Conservation (phyloP, 2,113 vertebrate genomes). For the Oreochromis spilurus region DNA sequence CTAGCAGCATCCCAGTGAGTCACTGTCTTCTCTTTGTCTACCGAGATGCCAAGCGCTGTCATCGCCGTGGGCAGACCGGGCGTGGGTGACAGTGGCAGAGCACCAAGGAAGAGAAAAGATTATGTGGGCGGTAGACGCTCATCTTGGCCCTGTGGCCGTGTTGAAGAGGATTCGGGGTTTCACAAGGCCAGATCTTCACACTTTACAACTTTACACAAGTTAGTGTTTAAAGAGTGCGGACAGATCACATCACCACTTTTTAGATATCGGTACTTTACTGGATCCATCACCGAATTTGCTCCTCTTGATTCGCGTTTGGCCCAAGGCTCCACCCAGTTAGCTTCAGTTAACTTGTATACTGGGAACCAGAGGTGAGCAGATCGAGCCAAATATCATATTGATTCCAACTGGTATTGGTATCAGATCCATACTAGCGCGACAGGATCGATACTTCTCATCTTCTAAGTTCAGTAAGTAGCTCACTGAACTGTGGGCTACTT, state of each 20-base stretch:
- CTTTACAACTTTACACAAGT: neutral
- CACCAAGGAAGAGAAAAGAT: neutral
- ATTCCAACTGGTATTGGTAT: neutral
- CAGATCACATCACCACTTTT: neutral
- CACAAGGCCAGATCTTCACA: neutral
- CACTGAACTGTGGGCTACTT: neutral
- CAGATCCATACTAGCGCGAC: neutral
- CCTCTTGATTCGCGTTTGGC: neutral
- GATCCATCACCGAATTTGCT: neutral
- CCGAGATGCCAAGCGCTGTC: constrained; percentile 16
- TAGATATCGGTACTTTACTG: neutral
- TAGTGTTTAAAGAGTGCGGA: neutral
- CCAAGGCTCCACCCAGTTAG: neutral
- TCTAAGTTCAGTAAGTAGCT: neutral
- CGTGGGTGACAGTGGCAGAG: constrained; percentile 40
- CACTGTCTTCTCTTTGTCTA: constrained; percentile 37
- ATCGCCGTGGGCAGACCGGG: constrained; percentile 39
- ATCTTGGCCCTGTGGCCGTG: neutral
- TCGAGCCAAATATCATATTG: neutral
- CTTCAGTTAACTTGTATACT: neutral
- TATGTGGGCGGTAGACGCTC: constrained; percentile 2
- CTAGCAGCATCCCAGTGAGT: constrained; percentile 47
- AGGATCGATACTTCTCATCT: neutral
- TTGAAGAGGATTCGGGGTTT: constrained; percentile 2
- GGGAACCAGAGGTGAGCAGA: neutral